Evolutionary conservation across 1,140 invertebrate genomes (phyloP), one percentile per base, ranked within the genome.

Genomic region (Polyergus mexicanus): DNA sequence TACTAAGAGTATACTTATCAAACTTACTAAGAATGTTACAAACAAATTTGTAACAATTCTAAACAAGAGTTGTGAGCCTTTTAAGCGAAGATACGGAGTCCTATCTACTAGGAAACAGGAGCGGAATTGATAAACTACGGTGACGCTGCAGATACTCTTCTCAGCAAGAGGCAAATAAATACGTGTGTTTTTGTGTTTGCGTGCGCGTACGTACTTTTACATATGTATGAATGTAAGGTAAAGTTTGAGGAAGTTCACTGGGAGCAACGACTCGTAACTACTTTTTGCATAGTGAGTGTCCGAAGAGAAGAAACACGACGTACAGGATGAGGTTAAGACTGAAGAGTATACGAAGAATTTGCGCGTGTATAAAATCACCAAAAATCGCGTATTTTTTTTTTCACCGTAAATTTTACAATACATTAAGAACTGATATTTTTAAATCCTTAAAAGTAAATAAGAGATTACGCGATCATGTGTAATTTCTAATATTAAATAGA

Each of bases 261-360:
- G 71, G 88, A 92, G 90, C 88, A 90, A 91, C 90, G 92, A 92
- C 88, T 92, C 89, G 89, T 89, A 87, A 92, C 91, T 91, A 89
- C 90, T 88, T 93, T 93, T 92, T 92, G 76, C 89, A 90, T 88
- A 86, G 87, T 51, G 68, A 89, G 91, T 89, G 81, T 38, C 47
- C 44, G 75, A 84, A 80, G 51, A 86, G 72, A 25, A 84, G 80
- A 77, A 72, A 85, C 62, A 71, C 16, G 68, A 84, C 63, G 47
- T 63, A n/a, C 71, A 71, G 60, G 74, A 65, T 58, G n/a, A 76
- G 54, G 38, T 51, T 72, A 84, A 38, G 72, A 69, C 68, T 88
- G 77, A 74, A 83, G 87, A 76, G 63, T 72, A 69, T 75, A 72
- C 32, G 74, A 76, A 86, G 74, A 87, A 83, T 80, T 75, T 71